These are phyloP conservation scores for Erebia palarica DNA, from an alignment of 2,888 invertebrate genomes.

Conservation along the genomic window DNA sequence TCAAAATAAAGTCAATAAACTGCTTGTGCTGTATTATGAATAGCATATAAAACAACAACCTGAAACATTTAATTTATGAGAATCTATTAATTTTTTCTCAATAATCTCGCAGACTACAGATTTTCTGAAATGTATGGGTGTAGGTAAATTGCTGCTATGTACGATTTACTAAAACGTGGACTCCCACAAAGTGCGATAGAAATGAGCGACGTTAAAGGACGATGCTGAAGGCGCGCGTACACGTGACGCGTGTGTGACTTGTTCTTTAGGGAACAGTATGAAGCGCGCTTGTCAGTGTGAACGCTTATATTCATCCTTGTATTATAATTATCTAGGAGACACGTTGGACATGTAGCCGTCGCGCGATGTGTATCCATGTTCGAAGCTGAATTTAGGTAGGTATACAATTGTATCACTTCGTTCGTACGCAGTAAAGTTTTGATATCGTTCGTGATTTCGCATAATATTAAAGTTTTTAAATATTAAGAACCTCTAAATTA, in stretches of 20 bases:
- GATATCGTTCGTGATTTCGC: slow-evolving; percentile 17
- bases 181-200: background rate
- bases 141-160: background rate
- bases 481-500: background rate
- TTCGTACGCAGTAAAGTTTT: slow-evolving; percentile 21
- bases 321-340: no score
- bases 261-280: no score
- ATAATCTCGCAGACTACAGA: slow-evolving; percentile 17
- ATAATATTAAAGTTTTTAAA: slow-evolving; percentile 8
- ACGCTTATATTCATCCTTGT: no score
- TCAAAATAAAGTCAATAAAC: no score
- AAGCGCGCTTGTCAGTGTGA: background rate
- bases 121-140: background rate
- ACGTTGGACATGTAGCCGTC: background rate
- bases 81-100: background rate
- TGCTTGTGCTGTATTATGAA: no score
- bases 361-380: background rate
- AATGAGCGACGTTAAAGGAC: background rate
- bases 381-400: slow-evolving; percentile 3
- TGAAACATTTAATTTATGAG: background rate
- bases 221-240: background rate
- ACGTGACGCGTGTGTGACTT: background rate
- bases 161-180: background rate
- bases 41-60: no score
- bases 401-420: slow-evolving; percentile 24